Base-by-base conservation (phyloP, 2,113 vertebrate genomes). In the Capreolus pygargus region DNA sequence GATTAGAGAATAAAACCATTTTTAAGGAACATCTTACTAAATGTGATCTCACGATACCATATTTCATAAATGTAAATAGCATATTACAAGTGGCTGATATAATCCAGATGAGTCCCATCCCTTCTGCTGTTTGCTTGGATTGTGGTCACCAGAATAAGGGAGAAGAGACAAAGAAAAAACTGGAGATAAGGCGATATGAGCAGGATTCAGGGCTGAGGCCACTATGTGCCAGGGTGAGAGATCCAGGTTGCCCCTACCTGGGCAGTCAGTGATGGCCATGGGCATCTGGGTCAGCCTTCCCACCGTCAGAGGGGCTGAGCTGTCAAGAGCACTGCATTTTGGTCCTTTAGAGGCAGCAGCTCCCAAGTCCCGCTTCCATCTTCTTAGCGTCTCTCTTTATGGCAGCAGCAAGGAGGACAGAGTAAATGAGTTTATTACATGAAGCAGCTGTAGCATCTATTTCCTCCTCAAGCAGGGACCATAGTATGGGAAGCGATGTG, bases 21-120 rank as follows among this genome's bases (percentile, higher is more conserved):
- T 97, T 90, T 95, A 95, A 91, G 87, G 39, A 86, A 88, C 97
- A 33, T 97, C 98, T 98, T 89, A 83, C 88, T 97, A 61, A 95
- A 52, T 97, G 87, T 95, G 83, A 92, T 94, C 81, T 70, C 0
- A 8, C 28, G 14, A 12, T 93, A 86, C 97, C 81, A 2, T 88
- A 89, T 67, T 98, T 98, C 57, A n/a, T 88, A 47, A 91, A 81
- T 50, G 78, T 79, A 96, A 96, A 45, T 83, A 94, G 57, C 88
- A 30, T 96, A 92, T 97, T 85, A 76, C 57, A 57, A 98, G 47
- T 43, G 47, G 28, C 45, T 97, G 85, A 95, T 89, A 39, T 94
- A 86, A 57, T 52, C 39, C 78, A 92, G 79, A 94, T 97, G 90
- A 55, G 95, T 25, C 30, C 61, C 50, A 57, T 92, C 15, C 70